Conservation (phyloP, 2,888 invertebrate genomes). For the Tenthredo livida region DNA sequence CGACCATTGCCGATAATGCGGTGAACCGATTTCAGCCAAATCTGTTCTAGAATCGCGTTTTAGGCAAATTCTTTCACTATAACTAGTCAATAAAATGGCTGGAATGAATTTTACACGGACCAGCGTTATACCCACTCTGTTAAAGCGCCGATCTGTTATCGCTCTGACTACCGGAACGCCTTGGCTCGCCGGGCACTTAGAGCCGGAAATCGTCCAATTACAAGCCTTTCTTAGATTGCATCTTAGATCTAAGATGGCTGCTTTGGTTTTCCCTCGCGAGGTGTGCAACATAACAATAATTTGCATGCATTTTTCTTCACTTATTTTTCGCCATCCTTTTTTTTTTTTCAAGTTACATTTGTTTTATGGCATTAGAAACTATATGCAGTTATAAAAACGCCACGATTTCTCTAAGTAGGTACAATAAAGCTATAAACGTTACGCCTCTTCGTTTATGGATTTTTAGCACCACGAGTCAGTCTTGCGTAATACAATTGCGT, state of each 20-base stretch:
- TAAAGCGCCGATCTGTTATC: conserved; percentile 39
- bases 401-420: background rate
- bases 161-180: conserved; percentile 41
- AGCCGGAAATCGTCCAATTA: conserved; percentile 50
- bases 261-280: background rate
- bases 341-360: background rate
- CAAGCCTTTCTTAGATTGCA: conserved; percentile 26
- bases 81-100: conserved; percentile 9
- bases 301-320: background rate
- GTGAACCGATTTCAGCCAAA: background rate
- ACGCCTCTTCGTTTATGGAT: conserved; percentile 28
- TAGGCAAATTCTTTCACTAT: background rate
- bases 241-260: conserved; percentile 49
- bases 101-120: conserved; percentile 7
- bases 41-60: background rate
- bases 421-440: background rate
- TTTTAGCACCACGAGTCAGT: conserved; percentile 29
- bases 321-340: too few relatives aligned
- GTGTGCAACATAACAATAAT: conserved; percentile 6
- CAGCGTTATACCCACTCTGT: conserved; percentile 9
- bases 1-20: background rate
- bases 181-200: conserved; percentile 41
- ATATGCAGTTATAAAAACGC: background rate
- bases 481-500: conserved; percentile 43
- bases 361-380: background rate